Base-by-base conservation (phyloP, 2,888 invertebrate genomes). In the Stenolophus ochropezus region DNA sequence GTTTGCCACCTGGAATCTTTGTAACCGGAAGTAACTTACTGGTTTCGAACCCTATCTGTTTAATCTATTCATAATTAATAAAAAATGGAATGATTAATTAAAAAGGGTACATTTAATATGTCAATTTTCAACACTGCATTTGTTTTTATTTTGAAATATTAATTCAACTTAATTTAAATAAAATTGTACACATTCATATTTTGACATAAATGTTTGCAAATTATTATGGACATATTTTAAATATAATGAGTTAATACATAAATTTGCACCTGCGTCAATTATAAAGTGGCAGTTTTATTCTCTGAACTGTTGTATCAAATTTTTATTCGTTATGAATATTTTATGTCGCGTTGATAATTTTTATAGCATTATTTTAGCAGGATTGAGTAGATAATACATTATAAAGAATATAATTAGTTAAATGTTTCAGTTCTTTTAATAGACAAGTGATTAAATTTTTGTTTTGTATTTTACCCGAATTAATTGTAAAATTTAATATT, bases 221-320 rank as follows among this genome's bases (percentile, higher is more conserved):
- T 18, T 53, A 53, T 11, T 53, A 53, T 53, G 51, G 18, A 18
- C 51, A 53, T 53, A 53, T 53, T 53, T 53, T 56, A 56, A 20
- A 23, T 20, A 56, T 56, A 56, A 56, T 56, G 23, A 21, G 21
- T 18, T 53, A 14, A 1, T 4, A 53, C 6, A 53, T 21, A 21
- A 56, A 56, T 56, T 56, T 56, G 21, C 56, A 56, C 56, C 21
- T 56, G 56, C 21, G 1, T 56, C 56, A 56, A 56, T 21, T 21
- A 23, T 56, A 21, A 21, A 21, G 1, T 21, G 56, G 21, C 56
- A 56, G 56, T 56, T 56, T 23, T 53, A 18, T 53, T 6, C 20
- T 1, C 51, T 2, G 4, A 14, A 18, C 14, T 6, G 8, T 53
- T 53, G 51, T 53, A 2, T 53, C 18, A 14, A 14, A 18, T 53